phyloP scores from a whole-genome alignment of 2,113 vertebrate species.

The Zosterops hypoxanthus region DNA sequence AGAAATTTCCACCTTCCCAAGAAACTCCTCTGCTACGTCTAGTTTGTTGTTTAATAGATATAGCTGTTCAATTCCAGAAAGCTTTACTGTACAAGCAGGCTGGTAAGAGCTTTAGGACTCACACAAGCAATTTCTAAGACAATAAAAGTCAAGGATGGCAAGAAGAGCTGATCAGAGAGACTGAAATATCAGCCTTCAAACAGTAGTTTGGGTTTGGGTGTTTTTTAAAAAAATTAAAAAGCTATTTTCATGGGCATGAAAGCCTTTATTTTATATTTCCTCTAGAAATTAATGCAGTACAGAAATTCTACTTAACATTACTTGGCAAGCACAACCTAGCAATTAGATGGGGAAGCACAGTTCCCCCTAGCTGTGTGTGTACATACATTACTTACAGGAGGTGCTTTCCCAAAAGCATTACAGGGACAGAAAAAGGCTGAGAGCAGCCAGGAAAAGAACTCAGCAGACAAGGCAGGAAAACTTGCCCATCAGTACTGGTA shows the following conservation, averaged over 20 bases:
- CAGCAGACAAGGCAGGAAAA: not conserved
- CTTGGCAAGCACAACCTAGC: not conserved
- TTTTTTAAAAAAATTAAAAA: not conserved
- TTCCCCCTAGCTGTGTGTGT: not conserved
- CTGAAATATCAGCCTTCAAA: not conserved
- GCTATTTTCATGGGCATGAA: not conserved
- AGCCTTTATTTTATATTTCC: not conserved
- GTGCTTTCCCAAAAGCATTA: not conserved
- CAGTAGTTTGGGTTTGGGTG: not conserved
- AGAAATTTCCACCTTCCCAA: not conserved
- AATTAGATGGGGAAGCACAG: not conserved
- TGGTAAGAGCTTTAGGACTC: not conserved
- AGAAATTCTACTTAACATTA: not conserved
- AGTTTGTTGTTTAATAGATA: not conserved
- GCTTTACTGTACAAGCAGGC: not conserved
- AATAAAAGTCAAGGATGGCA: not conserved
- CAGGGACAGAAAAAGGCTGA: not conserved
- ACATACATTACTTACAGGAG: not conserved
- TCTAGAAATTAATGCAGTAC: not conserved
- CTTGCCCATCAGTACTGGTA: not conserved
- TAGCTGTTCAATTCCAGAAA: not conserved
- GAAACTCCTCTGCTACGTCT: not conserved
- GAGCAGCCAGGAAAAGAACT: not conserved
- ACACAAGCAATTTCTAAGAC: not conserved
- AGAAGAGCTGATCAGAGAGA: not conserved